A percentile compares a stretch with the other conserved stretches of the same genome.
Evolutionary conservation across 2,113 vertebrate species (phyloP).

Genomic region (Anoura caudifer): DNA sequence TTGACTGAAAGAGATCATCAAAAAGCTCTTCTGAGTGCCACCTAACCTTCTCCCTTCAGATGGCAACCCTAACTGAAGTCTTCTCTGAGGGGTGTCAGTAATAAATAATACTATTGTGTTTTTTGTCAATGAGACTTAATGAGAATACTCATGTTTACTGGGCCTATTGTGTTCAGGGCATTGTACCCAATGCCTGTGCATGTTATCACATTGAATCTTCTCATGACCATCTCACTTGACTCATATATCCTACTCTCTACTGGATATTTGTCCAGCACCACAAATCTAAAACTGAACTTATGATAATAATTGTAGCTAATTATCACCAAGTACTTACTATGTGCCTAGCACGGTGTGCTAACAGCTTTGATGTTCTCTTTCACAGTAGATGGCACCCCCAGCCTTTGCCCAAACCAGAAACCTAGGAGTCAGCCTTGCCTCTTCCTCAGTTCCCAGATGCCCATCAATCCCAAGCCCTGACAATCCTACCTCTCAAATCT

Average conservation of each 20-base stretch:
- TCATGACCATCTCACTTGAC: background rate
- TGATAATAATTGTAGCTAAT: background rate
- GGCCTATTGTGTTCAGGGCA: background rate
- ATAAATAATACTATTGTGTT: background rate
- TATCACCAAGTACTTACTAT: background rate
- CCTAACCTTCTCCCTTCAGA: background rate
- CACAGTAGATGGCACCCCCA: background rate
- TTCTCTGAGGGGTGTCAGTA: background rate
- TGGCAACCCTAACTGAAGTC: background rate
- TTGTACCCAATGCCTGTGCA: background rate
- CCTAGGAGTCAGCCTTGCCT: background rate
- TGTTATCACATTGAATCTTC: background rate
- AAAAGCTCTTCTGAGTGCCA: background rate
- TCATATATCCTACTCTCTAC: background rate
- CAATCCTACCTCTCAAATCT: background rate
- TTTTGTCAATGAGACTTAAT: background rate
- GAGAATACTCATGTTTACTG: background rate
- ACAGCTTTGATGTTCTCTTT: constrained; percentile 13
- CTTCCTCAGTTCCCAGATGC: background rate
- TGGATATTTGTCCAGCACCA: constrained; percentile 1
- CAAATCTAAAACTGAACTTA: constrained; percentile 21
- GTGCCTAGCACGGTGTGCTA: background rate
- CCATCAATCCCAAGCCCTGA: background rate
- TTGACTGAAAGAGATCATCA: background rate
- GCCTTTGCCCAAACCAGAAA: background rate